Percentiles rank a stretch among this genome's conserved stretches.
Evolutionary conservation across 2,888 invertebrate genomes (phyloP).

Genomic region (Lochmaea capreae): DNA sequence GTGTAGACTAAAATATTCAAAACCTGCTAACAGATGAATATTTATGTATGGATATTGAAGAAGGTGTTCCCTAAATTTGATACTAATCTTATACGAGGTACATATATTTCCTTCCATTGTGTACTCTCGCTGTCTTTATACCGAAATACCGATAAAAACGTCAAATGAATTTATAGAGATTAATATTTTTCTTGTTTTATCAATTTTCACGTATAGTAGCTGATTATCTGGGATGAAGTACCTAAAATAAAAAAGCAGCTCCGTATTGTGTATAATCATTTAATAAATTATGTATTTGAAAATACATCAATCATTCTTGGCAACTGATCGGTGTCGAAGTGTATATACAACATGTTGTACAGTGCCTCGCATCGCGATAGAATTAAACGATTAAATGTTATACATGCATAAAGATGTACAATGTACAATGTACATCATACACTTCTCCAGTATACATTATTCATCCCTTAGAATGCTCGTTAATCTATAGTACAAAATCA

Average conservation of each 20-base stretch:
- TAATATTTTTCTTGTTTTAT: not conserved
- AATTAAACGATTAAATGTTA: constrained; percentile 2
- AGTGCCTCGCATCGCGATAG: constrained; percentile 4
- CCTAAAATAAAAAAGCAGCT: not conserved
- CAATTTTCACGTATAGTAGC: too few relatives aligned
- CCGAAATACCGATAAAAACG: constrained; percentile 9
- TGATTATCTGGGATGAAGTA: not conserved
- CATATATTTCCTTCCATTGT: constrained; percentile 20
- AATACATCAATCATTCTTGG: constrained; percentile 16
- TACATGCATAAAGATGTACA: constrained; percentile 10
- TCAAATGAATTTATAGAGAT: not conserved
- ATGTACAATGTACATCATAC: constrained; percentile 6
- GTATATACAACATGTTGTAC: constrained; percentile 18
- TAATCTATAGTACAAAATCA: not conserved
- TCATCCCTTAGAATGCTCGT: constrained; percentile 5
- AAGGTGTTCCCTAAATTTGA: constrained; percentile 39
- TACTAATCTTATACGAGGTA: constrained; percentile 37
- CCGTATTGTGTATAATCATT: not conserved
- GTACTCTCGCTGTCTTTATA: not conserved
- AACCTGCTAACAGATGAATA: constrained; percentile 49
- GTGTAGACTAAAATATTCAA: constrained; percentile 46
- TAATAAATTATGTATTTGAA: not conserved
- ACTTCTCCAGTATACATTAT: constrained; percentile 2
- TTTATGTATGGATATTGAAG: constrained; percentile 47
- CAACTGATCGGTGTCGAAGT: constrained; percentile 13